A percentile compares a stretch with the other conserved stretches of the same genome.
phyloP scores from a whole-genome alignment of 1,140 invertebrate species.

The Tetraneura akinire region DNA sequence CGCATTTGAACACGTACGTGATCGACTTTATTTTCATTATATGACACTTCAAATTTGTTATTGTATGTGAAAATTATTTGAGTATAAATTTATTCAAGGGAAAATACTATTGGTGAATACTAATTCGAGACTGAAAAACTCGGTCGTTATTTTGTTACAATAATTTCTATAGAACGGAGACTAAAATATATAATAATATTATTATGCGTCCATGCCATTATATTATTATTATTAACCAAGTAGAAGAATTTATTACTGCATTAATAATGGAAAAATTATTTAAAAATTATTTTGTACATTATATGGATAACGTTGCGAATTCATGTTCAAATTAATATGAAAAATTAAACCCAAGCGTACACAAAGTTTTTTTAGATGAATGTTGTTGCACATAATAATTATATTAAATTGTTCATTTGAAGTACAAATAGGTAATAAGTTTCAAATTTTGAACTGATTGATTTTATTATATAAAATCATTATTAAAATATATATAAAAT shows the following conservation, averaged over 20 bases:
- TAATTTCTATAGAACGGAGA: not conserved
- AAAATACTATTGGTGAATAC: slow-evolving; percentile 24
- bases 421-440: too few relatives aligned
- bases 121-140: slow-evolving; percentile 20
- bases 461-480: too few relatives aligned
- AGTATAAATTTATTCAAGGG: slow-evolving; percentile 12
- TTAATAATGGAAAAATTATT: not conserved
- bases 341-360: too few relatives aligned
- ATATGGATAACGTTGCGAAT: too few relatives aligned
- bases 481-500: too few relatives aligned
- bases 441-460: too few relatives aligned
- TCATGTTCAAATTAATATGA: too few relatives aligned
- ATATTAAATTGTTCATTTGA: too few relatives aligned
- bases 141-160: not conserved
- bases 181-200: slow-evolving; percentile 2
- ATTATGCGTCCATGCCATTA: not conserved
- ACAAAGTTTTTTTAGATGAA: too few relatives aligned
- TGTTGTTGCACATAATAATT: too few relatives aligned
- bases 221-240: too few relatives aligned
- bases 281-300: not conserved
- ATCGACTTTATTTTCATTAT: slow-evolving; percentile 20
- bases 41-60: slow-evolving; percentile 18
- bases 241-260: not conserved
- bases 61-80: slow-evolving; percentile 12
- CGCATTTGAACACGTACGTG: slow-evolving; percentile 11